Evolutionary conservation across 2,888 invertebrate species (phyloP).

Genomic region (Lamellibrachia satsuma): DNA sequence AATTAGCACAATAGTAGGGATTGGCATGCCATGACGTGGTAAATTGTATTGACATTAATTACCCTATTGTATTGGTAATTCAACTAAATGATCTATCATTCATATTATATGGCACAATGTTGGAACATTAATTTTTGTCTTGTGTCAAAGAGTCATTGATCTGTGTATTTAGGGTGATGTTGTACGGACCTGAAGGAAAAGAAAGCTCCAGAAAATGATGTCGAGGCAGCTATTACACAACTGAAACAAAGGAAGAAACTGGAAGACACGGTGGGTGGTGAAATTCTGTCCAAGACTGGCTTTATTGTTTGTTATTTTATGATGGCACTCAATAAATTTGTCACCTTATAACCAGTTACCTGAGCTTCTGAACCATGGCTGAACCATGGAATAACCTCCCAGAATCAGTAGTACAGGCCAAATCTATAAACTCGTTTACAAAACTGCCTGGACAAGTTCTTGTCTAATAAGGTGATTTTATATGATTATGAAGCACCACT

Average conservation of each 20-base stretch:
- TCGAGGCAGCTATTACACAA: conserved; percentile 93
- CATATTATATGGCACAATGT: not conserved
- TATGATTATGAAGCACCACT: too few relatives aligned
- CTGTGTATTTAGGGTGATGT: conserved; percentile 79
- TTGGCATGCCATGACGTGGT: not conserved
- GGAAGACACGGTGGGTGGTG: conserved; percentile 78
- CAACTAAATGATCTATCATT: not conserved
- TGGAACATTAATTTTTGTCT: not conserved
- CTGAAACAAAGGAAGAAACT: conserved; percentile 90
- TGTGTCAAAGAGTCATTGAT: not conserved
- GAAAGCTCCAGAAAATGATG: conserved; percentile 88
- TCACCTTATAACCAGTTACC: not conserved
- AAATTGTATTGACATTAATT: not conserved
- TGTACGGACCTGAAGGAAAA: conserved; percentile 86
- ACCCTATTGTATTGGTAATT: not conserved
- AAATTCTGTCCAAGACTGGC: not conserved
- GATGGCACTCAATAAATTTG: too few relatives aligned
- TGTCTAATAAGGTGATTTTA: too few relatives aligned
- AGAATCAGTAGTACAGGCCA: too few relatives aligned
- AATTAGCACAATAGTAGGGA: not conserved
- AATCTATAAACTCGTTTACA: too few relatives aligned
- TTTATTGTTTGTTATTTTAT: not conserved
- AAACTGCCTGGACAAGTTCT: too few relatives aligned
- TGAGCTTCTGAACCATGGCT: too few relatives aligned
- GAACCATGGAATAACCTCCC: too few relatives aligned